These are phyloP conservation scores for Acrocephalus scirpaceus DNA, from an alignment of 2,797 vertebrate genomes.

Conservation along the genomic window DNA sequence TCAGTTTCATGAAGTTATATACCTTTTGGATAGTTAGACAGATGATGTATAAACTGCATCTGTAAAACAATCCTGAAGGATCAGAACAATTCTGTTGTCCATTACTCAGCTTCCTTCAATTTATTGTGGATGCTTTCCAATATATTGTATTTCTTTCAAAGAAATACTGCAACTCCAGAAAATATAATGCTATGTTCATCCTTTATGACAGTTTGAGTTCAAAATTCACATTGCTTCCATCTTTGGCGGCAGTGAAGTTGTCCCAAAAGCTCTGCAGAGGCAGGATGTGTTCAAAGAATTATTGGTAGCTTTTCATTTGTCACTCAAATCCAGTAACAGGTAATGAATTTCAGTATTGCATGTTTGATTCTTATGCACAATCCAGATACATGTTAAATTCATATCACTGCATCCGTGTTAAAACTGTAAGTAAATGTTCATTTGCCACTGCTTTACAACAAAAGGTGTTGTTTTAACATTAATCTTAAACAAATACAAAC, in stretches of 20 bases:
- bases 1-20: neutral
- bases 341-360: conserved; percentile 13
- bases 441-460: neutral
- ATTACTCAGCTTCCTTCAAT: neutral
- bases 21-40: neutral
- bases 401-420: neutral
- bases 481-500: neutral
- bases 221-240: neutral
- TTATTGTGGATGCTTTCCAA: neutral
- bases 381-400: neutral
- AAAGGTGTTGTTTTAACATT: neutral
- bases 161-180: neutral
- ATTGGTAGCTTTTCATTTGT: neutral
- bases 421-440: neutral
- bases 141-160: neutral
- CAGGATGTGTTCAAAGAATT: neutral
- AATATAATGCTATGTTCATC: neutral
- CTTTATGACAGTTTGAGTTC: neutral
- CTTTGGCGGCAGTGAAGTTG: neutral
- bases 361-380: conserved; percentile 10
- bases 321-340: neutral
- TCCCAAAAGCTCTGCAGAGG: neutral
- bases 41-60: neutral
- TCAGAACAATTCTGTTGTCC: neutral
- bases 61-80: neutral